Percentiles rank a stretch among this genome's conserved stretches.
phyloP scores from a whole-genome alignment of 2,888 invertebrate genomes.

The Spialia ferax region DNA sequence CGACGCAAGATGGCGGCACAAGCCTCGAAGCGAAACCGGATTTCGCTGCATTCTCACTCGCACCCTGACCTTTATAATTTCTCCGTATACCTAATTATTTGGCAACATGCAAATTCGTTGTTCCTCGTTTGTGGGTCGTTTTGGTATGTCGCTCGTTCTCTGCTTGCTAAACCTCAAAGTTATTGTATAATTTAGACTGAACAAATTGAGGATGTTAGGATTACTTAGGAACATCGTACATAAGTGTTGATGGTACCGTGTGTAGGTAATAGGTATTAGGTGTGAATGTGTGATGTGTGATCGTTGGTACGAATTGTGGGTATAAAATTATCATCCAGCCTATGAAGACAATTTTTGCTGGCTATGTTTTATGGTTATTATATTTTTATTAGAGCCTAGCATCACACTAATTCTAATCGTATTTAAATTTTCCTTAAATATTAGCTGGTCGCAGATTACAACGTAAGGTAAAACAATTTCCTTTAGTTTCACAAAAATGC shows the following conservation, averaged over 20 bases:
- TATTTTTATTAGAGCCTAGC: too few species aligned
- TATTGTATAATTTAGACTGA: neutral
- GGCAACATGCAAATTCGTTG: slow-evolving; percentile 26
- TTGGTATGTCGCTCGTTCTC: neutral
- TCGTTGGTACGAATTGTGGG: too few species aligned
- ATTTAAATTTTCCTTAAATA: neutral
- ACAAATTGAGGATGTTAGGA: neutral
- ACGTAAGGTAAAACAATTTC: neutral
- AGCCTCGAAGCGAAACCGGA: slow-evolving; percentile 13
- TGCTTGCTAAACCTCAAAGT: neutral
- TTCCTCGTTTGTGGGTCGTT: neutral
- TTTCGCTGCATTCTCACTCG: neutral
- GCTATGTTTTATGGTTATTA: too few species aligned
- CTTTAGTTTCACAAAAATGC: neutral
- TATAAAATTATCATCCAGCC: too few species aligned
- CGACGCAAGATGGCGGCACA: too few species aligned
- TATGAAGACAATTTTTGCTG: too few species aligned
- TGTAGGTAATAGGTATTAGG: too few species aligned
- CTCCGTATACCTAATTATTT: slow-evolving; percentile 13
- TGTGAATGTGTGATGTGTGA: too few species aligned
- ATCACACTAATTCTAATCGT: too few species aligned
- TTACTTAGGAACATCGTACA: neutral
- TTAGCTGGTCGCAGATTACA: neutral
- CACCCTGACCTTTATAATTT: slow-evolving; percentile 31
- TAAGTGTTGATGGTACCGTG: too few species aligned